Conservation (phyloP, 1,140 invertebrate species). For the Scaptomyza montana region DNA sequence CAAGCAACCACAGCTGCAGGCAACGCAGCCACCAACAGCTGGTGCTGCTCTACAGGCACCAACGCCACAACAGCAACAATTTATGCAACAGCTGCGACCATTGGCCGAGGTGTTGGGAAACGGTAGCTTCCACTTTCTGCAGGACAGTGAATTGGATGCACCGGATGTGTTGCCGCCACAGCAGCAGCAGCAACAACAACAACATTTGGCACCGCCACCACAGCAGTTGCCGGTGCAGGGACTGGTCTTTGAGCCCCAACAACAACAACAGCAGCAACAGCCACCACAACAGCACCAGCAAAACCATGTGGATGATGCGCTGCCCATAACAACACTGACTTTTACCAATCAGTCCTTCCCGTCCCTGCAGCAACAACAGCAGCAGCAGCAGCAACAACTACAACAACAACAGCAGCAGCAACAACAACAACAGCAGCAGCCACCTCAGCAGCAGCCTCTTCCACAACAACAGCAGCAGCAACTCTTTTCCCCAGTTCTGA, state of each 20-base stretch:
- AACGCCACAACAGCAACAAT: conserved; percentile 67
- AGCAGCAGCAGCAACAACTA: conserved; percentile 41
- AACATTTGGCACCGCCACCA: conserved; percentile 35
- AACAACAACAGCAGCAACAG: conserved; percentile 21
- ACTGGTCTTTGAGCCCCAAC: conserved; percentile 61
- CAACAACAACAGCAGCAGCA: conserved; percentile 33
- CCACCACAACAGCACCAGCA: conserved; percentile 44
- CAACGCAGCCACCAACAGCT: conserved; percentile 83
- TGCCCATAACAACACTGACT: conserved; percentile 89
- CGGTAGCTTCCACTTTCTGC: conserved; percentile 90
- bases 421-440: conserved; percentile 58
- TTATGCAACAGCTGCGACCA: conserved; percentile 85
- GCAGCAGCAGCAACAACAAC: conserved; percentile 53
- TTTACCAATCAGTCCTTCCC: conserved; percentile 91
- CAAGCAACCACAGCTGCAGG: conserved; percentile 84
- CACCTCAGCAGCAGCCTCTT: not conserved
- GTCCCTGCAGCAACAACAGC: conserved; percentile 76
- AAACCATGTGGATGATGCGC: conserved; percentile 68
- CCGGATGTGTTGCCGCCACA: conserved; percentile 84
- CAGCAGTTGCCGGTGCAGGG: conserved; percentile 46
- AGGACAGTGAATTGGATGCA: conserved; percentile 91
- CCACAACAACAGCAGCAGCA: conserved; percentile 55
- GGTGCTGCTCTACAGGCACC: conserved; percentile 45
- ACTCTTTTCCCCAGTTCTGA: conserved; percentile 68
- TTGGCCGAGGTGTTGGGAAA: conserved; percentile 88